Evolutionary conservation across 2,888 invertebrate species (phyloP).

Genomic region (Pecten maximus): DNA sequence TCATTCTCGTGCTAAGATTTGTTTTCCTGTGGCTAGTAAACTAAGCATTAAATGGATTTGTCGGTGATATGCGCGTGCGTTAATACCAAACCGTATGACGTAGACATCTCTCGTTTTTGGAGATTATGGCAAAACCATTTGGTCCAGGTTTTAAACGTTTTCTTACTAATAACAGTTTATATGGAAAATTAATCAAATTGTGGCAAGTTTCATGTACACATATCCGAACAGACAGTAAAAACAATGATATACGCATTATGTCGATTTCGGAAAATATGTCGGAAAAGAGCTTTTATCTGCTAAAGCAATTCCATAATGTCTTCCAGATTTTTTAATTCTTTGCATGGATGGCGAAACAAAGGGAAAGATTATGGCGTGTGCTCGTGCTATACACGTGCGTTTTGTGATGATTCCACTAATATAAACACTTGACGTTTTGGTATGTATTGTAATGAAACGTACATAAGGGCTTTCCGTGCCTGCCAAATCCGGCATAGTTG

Average conservation of each 20-base stretch:
- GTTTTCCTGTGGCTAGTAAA: background rate
- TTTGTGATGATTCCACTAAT: background rate
- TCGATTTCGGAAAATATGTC: slow-evolving; percentile 13
- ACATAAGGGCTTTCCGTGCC: background rate
- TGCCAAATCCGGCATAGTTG: background rate
- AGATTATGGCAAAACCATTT: slow-evolving; percentile 13
- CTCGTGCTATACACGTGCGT: background rate
- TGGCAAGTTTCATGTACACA: background rate
- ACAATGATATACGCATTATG: slow-evolving; percentile 25
- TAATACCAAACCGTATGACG: background rate
- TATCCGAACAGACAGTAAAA: background rate
- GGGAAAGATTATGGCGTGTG: background rate
- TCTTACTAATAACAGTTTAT: background rate
- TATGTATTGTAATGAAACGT: background rate
- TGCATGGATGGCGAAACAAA: slow-evolving; percentile 19
- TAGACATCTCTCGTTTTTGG: background rate
- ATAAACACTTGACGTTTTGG: background rate
- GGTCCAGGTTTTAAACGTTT: background rate
- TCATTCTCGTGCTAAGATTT: background rate
- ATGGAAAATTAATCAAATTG: slow-evolving; percentile 21
- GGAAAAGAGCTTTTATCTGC: background rate
- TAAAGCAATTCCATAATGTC: background rate
- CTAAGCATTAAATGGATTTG: background rate
- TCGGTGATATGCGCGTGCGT: background rate
- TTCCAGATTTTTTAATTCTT: slow-evolving; percentile 23